phyloP scores from a whole-genome alignment of 1,140 invertebrate genomes.

The Gryon sp. region DNA sequence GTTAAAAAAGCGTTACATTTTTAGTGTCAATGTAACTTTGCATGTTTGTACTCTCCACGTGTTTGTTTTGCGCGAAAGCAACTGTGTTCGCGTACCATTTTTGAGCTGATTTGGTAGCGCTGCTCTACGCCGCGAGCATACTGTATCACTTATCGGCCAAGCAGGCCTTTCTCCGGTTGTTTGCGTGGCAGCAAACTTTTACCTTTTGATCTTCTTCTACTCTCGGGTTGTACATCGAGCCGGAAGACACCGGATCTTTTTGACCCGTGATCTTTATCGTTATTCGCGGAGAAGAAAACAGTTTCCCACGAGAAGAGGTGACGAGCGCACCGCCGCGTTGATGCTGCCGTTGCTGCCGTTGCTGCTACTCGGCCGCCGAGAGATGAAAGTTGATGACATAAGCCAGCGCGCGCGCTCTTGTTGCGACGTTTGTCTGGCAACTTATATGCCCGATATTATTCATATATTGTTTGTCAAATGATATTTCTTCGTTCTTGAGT shows the following conservation, averaged over 20 bases:
- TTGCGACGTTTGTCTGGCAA: slow-evolving; percentile 47
- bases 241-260: slow-evolving; percentile 58
- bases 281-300: slow-evolving; percentile 51
- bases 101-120: slow-evolving; percentile 18
- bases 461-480: slow-evolving; percentile 51
- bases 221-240: slow-evolving; percentile 23
- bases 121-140: too few relatives aligned
- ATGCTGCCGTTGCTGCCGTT: too few relatives aligned
- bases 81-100: slow-evolving; percentile 18
- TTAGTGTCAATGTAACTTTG: too few relatives aligned
- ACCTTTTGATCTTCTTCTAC: slow-evolving; percentile 55
- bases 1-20: too few relatives aligned
- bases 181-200: slow-evolving; percentile 28
- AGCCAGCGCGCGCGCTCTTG: slow-evolving; percentile 32
- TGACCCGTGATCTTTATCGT: slow-evolving; percentile 63
- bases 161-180: slow-evolving; percentile 13
- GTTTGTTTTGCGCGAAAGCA: too few relatives aligned
- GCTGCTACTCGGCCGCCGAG: slow-evolving; percentile 20
- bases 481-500: slow-evolving; percentile 12
- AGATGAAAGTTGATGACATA: slow-evolving; percentile 63
- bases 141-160: slow-evolving; percentile 1
- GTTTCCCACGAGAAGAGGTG: slow-evolving; percentile 60
- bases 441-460: slow-evolving; percentile 45
- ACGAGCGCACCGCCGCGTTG: too few relatives aligned
- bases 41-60: too few relatives aligned